These are phyloP conservation scores for Dichetophora obliterata DNA, from an alignment of 2,888 invertebrate genomes.

Conservation along the genomic window DNA sequence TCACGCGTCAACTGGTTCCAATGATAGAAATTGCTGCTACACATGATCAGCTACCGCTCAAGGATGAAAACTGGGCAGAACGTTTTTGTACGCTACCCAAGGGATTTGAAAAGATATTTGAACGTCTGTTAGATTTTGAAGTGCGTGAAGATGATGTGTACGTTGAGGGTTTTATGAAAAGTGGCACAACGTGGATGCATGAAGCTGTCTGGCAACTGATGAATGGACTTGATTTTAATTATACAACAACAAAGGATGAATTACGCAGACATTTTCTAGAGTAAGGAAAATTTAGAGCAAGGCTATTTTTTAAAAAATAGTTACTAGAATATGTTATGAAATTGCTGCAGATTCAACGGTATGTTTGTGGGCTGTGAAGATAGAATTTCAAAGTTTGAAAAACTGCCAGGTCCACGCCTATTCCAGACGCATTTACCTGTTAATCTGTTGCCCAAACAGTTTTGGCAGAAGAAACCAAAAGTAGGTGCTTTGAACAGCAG, in stretches of 20 bases:
- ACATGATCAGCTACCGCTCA: slow-evolving; percentile 40
- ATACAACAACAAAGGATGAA: slow-evolving; percentile 32
- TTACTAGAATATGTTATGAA: neutral
- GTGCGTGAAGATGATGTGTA: slow-evolving; percentile 51
- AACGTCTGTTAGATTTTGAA: slow-evolving; percentile 45
- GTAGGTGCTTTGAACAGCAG: slow-evolving; percentile 23
- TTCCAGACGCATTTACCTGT: slow-evolving; percentile 60
- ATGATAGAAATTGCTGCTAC: slow-evolving; percentile 27
- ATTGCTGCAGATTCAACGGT: slow-evolving; percentile 41
- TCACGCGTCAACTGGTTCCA: too few species aligned
- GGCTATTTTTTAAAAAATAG: too few species aligned
- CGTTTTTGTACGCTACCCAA: slow-evolving; percentile 43
- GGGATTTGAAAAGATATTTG: slow-evolving; percentile 33
- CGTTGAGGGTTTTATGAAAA: slow-evolving; percentile 49
- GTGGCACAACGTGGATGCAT: slow-evolving; percentile 55
- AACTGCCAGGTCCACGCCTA: slow-evolving; percentile 55
- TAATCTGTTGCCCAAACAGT: slow-evolving; percentile 56
- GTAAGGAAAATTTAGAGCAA: slow-evolving; percentile 40
- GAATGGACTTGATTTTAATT: slow-evolving; percentile 51
- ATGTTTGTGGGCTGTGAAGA: slow-evolving; percentile 41
- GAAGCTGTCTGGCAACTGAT: slow-evolving; percentile 53
- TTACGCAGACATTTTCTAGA: slow-evolving; percentile 48
- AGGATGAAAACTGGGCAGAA: slow-evolving; percentile 40
- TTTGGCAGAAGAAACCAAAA: slow-evolving; percentile 55
- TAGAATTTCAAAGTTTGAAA: slow-evolving; percentile 38